Base-by-base conservation (phyloP, 1,140 invertebrate genomes). In the Penaeus chinensis region DNA sequence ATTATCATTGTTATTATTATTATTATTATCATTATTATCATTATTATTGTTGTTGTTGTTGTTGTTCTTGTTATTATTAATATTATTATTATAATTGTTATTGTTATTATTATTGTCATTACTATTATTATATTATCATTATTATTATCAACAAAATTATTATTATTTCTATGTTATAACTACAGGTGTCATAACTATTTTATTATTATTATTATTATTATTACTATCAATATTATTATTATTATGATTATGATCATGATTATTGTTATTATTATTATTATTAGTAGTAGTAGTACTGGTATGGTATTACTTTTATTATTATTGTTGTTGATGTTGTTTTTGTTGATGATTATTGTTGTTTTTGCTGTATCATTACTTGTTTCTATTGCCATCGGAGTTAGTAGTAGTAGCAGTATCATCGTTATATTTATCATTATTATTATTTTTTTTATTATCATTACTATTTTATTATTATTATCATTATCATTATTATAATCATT, bases 131-230 rank as follows among this genome's bases (percentile, higher is more conserved):
- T 37, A 76, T 32, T 76, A 76, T 32, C 27, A 76, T 32, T 76
- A 76, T 32, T 76, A 76, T 32, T 76, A 76, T 32, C 27, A 76
- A 16, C 27, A 76, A 19, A 19, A 76, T 76, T n/a, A 76, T 76
- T n/a, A n/a, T n/a, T n/a, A n/a, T n/a, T n/a, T n/a, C n/a, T n/a
- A n/a, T n/a, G n/a, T n/a, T n/a, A n/a, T n/a, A n/a, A n/a, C n/a
- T n/a, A n/a, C n/a, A n/a, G n/a, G n/a, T n/a, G n/a, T n/a, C n/a
- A n/a, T n/a, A n/a, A n/a, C n/a, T n/a, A n/a, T 78, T 54, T 47
- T 78, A 78, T 22, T 78, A 78, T 47, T 78, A 78, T 47, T 78
- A 78, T 47, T 78, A 78, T 47, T 78, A 78, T 47, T 42, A 78
- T 47, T 78, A 78, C 19, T 42, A 27, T 47, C n/a, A 78, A 11